Evolutionary conservation across 2,888 invertebrate species (phyloP).

Genomic region (Masnerella sp.): DNA sequence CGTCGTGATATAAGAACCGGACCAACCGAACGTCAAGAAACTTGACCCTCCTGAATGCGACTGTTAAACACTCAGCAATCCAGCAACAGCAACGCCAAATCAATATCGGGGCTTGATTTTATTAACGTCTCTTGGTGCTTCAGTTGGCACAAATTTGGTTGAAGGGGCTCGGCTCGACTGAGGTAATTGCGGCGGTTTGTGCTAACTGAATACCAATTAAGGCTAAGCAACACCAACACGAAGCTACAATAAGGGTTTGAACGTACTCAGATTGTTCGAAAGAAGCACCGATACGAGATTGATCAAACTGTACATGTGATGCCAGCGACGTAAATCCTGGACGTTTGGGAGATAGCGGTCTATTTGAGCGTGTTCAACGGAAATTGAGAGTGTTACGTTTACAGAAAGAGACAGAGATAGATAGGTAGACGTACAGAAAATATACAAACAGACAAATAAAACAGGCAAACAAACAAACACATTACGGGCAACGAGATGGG

Average conservation of each 20-base stretch:
- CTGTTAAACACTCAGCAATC: constrained; percentile 32
- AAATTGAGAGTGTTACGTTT: constrained; percentile 68
- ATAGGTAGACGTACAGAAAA: constrained; percentile 60
- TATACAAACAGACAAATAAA: constrained; percentile 66
- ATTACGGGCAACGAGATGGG: constrained; percentile 72
- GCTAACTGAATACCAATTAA: constrained; percentile 62
- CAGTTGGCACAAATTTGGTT: constrained; percentile 31
- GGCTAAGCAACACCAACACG: constrained; percentile 76
- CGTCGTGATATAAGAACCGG: no score
- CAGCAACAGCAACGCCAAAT: constrained; percentile 34
- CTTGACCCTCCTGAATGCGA: no score
- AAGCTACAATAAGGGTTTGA: constrained; percentile 66
- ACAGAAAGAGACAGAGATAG: constrained; percentile 66
- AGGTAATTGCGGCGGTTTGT: constrained; percentile 37
- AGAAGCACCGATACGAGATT: constrained; percentile 30
- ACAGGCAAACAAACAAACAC: constrained; percentile 68
- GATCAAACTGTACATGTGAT: constrained; percentile 40
- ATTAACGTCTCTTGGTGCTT: constrained; percentile 21
- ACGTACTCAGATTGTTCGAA: constrained; percentile 25
- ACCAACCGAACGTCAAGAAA: no score
- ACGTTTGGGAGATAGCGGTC: constrained; percentile 56
- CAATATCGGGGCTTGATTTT: constrained; percentile 17
- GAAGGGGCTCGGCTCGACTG: neutral
- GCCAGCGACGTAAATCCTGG: constrained; percentile 62
- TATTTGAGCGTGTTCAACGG: constrained; percentile 66